Base-by-base conservation (phyloP, 2,888 invertebrate species). In the Philereme transversata region DNA sequence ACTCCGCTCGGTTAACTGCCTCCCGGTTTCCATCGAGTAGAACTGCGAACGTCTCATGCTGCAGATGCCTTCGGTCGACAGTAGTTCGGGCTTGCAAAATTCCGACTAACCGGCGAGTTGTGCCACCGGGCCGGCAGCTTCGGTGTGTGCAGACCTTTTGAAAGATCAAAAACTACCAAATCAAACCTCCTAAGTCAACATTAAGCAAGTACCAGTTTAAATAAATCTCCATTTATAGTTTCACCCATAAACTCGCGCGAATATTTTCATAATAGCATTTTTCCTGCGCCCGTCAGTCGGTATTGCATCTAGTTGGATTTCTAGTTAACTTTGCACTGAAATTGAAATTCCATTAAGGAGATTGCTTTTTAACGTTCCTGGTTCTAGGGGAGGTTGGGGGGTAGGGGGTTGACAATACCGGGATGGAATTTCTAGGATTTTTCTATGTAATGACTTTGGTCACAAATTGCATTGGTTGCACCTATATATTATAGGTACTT, bases 271-370 rank as follows among this genome's bases (percentile, higher is more conserved):
- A 66, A 62, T 57, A 67, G 44, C 9, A 65, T 66, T 64, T 66
- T 65, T 65, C 63, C 44, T 11, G 41, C 35, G 22, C 45, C 57
- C 65, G 68, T 64, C 64, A 63, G 57, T 69, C 79, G 75, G 83
- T 87, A 88, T 87, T 84, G 87, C 87, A 79, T 75, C 81, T 77
- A 83, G 83, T 84, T 70, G 84, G 79, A 87, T 88, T 84, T 84
- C 85, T 83, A 87, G 89, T 89, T 87, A 87, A 86, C 82, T 89
- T 86, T 77, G 79, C 83, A 73, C 82, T 83, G 81, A 87, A 89
- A 91, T 91, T 91, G 91, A 87, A 90, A 91, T 90, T 91, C 91
- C 91, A 91, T 91, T 90, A 90, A 78, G 80, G 66, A 87, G 86
- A 90, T 91, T 90, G 90, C 90, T 88, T 88, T 88, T 90, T 87